Conservation (phyloP, 2,797 vertebrate genomes). For the Ceryle rudis region DNA sequence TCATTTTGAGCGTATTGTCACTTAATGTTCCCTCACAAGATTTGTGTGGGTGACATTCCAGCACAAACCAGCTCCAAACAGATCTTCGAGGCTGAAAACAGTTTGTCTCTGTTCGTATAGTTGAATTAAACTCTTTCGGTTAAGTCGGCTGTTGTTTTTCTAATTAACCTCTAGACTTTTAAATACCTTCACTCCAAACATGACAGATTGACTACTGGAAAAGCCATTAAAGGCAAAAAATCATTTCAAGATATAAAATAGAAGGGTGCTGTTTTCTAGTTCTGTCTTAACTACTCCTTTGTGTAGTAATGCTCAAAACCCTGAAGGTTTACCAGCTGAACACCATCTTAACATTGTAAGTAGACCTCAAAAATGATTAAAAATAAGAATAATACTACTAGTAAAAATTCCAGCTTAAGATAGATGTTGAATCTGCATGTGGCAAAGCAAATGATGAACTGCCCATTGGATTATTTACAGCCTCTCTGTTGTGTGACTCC, state of each 20-base stretch:
- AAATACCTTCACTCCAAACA: background rate
- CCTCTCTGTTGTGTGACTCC: background rate
- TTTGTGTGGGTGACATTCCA: conserved; percentile 63
- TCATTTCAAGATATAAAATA: background rate
- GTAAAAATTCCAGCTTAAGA: background rate
- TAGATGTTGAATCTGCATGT: background rate
- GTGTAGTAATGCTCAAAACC: background rate
- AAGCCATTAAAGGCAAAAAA: background rate
- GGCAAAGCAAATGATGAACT: background rate
- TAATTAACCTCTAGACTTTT: conserved; percentile 19
- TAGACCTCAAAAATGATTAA: background rate
- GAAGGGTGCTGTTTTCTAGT: background rate
- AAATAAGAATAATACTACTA: background rate
- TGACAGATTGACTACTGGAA: background rate
- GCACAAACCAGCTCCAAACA: conserved; percentile 43
- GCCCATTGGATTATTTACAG: background rate
- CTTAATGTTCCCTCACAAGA: conserved; percentile 54
- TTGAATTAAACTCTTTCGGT: conserved; percentile 3
- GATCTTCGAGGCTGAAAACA: conserved; percentile 35
- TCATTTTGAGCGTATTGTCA: conserved; percentile 40
- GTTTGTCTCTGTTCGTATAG: conserved; percentile 12
- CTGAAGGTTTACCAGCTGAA: background rate
- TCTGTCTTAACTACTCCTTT: background rate
- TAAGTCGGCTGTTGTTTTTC: conserved; percentile 18
- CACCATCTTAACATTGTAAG: background rate